phyloP scores from a whole-genome alignment of 2,888 invertebrate species.

The Anaspis maculata region DNA sequence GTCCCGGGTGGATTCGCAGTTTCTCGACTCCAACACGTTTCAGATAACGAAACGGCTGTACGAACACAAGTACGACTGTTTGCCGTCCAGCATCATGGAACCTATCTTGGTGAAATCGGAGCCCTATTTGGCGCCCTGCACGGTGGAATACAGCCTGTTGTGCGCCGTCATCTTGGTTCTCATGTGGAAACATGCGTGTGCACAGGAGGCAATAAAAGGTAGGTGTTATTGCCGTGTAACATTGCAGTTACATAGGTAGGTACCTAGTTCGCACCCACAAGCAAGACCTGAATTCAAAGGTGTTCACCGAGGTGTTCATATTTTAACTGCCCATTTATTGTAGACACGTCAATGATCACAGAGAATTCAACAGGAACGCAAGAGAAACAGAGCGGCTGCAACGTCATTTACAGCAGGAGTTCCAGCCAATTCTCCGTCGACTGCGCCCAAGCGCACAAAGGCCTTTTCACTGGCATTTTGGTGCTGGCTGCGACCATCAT shows the following conservation, averaged over 20 bases:
- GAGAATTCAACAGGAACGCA: not conserved
- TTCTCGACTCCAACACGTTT: constrained; percentile 21
- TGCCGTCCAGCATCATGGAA: constrained; percentile 22
- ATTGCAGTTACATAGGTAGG: too few species aligned
- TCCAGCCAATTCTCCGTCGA: constrained; percentile 69
- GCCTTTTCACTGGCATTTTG: constrained; percentile 63
- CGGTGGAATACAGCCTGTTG: constrained; percentile 84
- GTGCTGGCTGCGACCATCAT: constrained; percentile 67
- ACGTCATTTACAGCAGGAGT: constrained; percentile 31
- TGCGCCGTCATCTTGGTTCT: constrained; percentile 83
- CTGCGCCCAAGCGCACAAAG: constrained; percentile 74
- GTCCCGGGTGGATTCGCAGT: constrained; percentile 16
- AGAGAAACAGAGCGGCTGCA: constrained; percentile 26
- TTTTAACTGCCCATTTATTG: not conserved
- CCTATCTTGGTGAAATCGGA: constrained; percentile 20
- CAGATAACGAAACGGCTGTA: constrained; percentile 20
- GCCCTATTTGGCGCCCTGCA: constrained; percentile 79
- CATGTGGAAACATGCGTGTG: constrained; percentile 79
- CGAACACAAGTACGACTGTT: constrained; percentile 20
- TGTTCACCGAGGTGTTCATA: not conserved
- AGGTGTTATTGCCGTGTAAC: not conserved
- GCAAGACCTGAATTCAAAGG: too few species aligned
- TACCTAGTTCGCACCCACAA: too few species aligned
- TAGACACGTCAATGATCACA: not conserved
- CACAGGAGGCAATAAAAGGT: constrained; percentile 2